Evolutionary conservation across 2,797 vertebrate genomes (phyloP).

Genomic region (Alca torda): DNA sequence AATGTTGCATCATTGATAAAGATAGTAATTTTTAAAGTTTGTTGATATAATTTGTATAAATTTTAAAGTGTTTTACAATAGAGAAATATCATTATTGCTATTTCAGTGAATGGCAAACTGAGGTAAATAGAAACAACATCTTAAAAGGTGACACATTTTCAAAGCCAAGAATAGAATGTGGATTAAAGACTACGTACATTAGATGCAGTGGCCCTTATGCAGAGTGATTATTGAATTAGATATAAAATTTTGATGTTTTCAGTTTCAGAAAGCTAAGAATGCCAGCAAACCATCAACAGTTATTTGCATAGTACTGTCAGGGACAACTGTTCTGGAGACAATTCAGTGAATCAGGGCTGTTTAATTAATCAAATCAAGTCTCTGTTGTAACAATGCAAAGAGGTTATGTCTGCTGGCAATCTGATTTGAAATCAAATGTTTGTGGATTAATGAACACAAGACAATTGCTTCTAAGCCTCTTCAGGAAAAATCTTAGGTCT

Average conservation of each 20-base stretch:
- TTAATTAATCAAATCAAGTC: constrained; percentile 76
- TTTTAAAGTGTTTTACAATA: background rate
- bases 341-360: constrained; percentile 65
- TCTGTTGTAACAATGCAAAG: constrained; percentile 69
- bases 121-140: background rate
- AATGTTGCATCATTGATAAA: background rate
- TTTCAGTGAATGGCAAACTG: background rate
- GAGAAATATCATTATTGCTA: background rate
- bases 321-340: constrained; percentile 56
- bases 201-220: background rate
- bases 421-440: constrained; percentile 70
- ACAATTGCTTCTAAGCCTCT: constrained; percentile 58
- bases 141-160: background rate
- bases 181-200: background rate
- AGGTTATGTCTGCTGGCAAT: constrained; percentile 66
- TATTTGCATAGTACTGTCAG: constrained; percentile 53
- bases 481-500: constrained; percentile 43
- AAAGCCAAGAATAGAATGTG: background rate
- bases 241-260: background rate
- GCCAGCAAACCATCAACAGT: background rate
- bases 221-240: constrained; percentile 3
- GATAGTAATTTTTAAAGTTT: background rate
- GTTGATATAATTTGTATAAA: background rate
- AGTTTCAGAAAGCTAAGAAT: constrained; percentile 20
- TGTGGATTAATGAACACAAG: constrained; percentile 69